Evolutionary conservation across 2,797 vertebrate genomes (phyloP).

Genomic region (Lacerta agilis): DNA sequence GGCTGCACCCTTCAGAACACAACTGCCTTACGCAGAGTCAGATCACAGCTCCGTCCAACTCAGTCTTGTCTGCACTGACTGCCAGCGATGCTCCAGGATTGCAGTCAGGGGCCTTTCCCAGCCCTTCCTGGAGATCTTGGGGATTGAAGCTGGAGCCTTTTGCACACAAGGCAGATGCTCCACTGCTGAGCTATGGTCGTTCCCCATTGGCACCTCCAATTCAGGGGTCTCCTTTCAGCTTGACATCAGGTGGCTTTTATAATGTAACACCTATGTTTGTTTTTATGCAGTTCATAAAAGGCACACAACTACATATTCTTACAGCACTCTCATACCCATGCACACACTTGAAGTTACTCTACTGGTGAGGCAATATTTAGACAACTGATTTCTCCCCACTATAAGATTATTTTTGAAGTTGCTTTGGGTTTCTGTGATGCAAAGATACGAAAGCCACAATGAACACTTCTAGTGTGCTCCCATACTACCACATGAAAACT

Average conservation of each 20-base stretch:
- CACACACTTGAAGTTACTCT: neutral
- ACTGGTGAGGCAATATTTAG: neutral
- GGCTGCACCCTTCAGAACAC: neutral
- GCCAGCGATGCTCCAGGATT: no score
- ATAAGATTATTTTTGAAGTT: constrained; percentile 2
- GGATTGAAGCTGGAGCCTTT: no score
- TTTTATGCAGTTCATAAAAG: neutral
- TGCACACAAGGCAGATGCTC: no score
- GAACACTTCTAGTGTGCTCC: neutral
- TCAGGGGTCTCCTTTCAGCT: no score
- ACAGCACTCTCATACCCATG: neutral
- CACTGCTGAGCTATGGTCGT: no score
- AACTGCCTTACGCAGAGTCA: no score
- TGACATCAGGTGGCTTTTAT: neutral
- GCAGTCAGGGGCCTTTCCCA: no score
- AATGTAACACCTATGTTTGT: neutral
- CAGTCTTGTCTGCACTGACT: no score
- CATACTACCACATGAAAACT: neutral
- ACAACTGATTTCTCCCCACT: neutral
- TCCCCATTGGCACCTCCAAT: no score
- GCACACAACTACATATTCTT: constrained; percentile 1
- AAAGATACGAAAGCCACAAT: neutral
- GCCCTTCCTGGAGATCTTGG: no score
- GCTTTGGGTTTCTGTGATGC: neutral
- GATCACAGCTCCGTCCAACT: no score